Percentiles rank a stretch among this genome's conserved stretches.
Conservation (phyloP, 2,797 vertebrate genomes). For the Microtus agrestis region DNA sequence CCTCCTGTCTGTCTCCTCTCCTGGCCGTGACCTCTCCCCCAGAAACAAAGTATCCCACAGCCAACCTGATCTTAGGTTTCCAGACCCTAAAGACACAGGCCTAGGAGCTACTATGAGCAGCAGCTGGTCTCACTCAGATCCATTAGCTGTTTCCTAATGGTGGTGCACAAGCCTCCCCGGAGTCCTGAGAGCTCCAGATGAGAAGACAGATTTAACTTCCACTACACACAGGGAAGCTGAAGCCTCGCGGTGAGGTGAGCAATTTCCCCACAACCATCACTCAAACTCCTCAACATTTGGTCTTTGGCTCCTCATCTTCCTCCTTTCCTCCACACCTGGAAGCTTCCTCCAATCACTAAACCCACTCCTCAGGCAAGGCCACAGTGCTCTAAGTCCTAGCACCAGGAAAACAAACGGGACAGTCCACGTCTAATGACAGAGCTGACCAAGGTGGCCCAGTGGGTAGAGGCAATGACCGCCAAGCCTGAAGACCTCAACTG, state of each 20-base stretch:
- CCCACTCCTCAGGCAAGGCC: not conserved
- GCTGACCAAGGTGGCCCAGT: not conserved
- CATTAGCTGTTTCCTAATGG: not conserved
- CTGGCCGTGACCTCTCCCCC: not conserved
- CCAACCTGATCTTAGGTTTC: not conserved
- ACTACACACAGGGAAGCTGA: not conserved
- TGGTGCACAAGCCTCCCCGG: not conserved
- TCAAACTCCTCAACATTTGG: not conserved
- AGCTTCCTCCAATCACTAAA: not conserved
- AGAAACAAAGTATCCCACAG: not conserved
- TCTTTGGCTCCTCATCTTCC: not conserved
- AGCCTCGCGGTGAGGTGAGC: not conserved
- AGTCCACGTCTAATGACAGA: not conserved
- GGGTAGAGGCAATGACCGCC: not conserved
- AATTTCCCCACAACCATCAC: not conserved
- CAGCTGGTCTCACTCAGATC: not conserved
- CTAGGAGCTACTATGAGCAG: not conserved
- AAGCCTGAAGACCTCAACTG: not conserved
- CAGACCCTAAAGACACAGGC: not conserved
- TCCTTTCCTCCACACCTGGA: not conserved
- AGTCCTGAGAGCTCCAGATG: not conserved
- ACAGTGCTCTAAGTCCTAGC: not conserved
- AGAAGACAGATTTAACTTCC: not conserved
- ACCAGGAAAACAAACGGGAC: not conserved
- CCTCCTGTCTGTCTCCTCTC: not conserved